Evolutionary conservation across 2,797 vertebrate species (phyloP).

Genomic region (Halcyon chelicuti): DNA sequence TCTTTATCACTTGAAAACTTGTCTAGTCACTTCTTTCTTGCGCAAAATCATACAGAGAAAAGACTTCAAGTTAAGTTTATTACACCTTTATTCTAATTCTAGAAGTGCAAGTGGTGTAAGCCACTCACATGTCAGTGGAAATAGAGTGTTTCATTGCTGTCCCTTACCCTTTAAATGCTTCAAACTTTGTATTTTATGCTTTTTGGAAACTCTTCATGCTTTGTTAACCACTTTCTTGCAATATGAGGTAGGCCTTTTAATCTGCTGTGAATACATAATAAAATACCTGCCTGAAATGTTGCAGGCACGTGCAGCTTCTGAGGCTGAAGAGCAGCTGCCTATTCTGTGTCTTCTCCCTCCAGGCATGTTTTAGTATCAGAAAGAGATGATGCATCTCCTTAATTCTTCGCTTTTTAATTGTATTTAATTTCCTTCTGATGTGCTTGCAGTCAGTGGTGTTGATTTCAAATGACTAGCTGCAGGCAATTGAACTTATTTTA

Average conservation of each 20-base stretch:
- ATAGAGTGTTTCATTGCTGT: background rate
- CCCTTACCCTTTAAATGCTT: background rate
- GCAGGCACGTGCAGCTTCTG: background rate
- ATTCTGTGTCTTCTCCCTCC: background rate
- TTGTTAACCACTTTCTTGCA: background rate
- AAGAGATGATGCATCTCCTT: background rate
- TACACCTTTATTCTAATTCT: background rate
- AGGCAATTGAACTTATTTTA: background rate
- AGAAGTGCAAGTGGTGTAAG: background rate
- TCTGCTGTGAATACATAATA: background rate
- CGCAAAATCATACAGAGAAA: background rate
- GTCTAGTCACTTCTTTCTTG: background rate
- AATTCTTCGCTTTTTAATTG: background rate
- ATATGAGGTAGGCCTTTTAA: background rate
- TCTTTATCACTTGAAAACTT: background rate
- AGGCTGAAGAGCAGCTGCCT: background rate
- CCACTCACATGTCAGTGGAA: background rate
- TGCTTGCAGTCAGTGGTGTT: background rate
- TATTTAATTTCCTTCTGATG: slow-evolving; percentile 5
- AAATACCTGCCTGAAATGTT: background rate
- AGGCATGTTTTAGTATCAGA: background rate
- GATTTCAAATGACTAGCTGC: background rate
- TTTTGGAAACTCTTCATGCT: background rate
- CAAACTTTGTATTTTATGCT: background rate
- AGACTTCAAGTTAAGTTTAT: background rate